Percentiles rank a stretch among this genome's conserved stretches.
Conservation (phyloP, 23 tunicate species). For the Ciona savignyi region DNA sequence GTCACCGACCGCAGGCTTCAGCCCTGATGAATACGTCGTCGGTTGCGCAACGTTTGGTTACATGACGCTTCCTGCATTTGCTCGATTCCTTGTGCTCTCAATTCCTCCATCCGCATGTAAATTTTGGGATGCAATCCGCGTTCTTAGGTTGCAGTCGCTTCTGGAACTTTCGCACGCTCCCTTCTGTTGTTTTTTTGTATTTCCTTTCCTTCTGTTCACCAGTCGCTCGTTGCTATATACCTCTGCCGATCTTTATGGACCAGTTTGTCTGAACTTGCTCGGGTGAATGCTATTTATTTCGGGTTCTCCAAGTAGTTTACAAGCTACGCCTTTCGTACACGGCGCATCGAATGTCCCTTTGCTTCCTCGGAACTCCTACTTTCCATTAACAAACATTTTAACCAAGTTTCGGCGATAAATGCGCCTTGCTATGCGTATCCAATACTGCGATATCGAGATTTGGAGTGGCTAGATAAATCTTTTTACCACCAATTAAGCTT, state of each 20-base stretch:
- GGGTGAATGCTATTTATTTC: too few relatives aligned
- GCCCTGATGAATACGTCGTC: background rate
- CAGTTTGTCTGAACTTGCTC: background rate
- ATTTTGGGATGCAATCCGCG: too few relatives aligned
- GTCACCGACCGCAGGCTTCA: too few relatives aligned
- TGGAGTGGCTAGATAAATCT: too few relatives aligned
- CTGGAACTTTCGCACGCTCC: too few relatives aligned
- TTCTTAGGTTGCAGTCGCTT: too few relatives aligned
- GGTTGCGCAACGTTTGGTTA: background rate
- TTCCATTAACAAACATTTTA: background rate
- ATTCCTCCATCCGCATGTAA: too few relatives aligned
- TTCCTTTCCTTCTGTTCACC: background rate
- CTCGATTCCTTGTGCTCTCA: background rate
- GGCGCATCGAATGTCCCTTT: background rate
- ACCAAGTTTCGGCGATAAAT: background rate
- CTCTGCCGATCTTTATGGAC: background rate
- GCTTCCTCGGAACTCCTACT: background rate
- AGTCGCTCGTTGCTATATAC: background rate
- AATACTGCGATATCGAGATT: background rate
- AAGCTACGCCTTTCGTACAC: too few relatives aligned
- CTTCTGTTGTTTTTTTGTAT: too few relatives aligned
- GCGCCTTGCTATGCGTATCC: background rate
- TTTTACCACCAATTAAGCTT: too few relatives aligned
- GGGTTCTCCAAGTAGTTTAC: too few relatives aligned
- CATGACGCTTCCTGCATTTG: background rate